Evolutionary conservation across 2,113 vertebrate genomes (phyloP).

Genomic region (Pseudonaja textilis): DNA sequence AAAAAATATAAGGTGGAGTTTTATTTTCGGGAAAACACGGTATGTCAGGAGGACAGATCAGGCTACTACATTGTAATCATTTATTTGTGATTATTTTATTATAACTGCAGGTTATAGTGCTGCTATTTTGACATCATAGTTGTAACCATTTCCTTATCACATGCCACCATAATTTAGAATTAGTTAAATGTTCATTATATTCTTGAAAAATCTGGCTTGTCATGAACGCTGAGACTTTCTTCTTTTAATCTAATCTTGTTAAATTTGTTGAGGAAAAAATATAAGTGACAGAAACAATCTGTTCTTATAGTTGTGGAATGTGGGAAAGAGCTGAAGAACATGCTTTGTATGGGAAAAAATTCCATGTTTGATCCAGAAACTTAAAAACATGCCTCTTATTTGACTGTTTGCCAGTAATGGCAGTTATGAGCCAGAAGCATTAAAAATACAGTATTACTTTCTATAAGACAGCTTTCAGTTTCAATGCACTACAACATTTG

Average conservation of each 20-base stretch:
- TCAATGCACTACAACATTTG: fast-evolving
- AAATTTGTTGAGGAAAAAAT: background rate
- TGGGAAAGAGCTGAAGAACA: background rate
- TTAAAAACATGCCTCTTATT: background rate
- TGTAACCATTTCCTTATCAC: background rate
- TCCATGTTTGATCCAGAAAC: background rate
- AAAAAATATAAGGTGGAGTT: too few relatives aligned
- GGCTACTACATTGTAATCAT: too few relatives aligned
- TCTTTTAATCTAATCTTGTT: background rate
- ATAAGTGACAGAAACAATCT: background rate
- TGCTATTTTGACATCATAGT: background rate
- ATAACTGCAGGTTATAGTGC: background rate
- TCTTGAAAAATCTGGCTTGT: constrained; percentile 6
- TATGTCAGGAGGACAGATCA: background rate
- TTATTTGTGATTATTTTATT: background rate
- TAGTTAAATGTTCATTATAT: background rate
- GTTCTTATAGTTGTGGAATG: background rate
- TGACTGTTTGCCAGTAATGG: background rate
- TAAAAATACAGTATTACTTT: background rate
- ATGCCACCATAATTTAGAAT: background rate
- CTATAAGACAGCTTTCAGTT: background rate
- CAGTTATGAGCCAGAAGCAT: background rate
- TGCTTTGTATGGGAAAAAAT: background rate
- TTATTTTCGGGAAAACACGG: too few relatives aligned
- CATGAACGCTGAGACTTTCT: background rate